Evolutionary conservation across 2,797 vertebrate genomes (phyloP).

Genomic region (Xenentodon cancila): DNA sequence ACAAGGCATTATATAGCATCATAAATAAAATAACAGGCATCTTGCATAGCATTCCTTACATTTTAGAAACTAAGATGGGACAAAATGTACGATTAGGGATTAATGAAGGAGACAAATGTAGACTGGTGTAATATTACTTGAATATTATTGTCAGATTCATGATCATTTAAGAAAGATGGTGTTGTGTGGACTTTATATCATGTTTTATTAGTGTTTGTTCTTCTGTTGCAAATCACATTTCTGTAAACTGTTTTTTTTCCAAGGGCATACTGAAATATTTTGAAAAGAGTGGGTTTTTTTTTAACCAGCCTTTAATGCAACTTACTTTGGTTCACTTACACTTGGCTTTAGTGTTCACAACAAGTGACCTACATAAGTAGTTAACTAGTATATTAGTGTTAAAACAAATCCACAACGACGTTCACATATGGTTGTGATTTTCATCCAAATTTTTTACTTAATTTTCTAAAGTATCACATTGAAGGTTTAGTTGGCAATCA

Average conservation of each 20-base stretch:
- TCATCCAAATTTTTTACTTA: slow-evolving; percentile 2
- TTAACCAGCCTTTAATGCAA: background rate
- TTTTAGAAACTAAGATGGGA: background rate
- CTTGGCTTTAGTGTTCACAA: background rate
- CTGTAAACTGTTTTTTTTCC: background rate
- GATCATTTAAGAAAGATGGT: slow-evolving; percentile 8
- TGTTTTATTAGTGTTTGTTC: background rate
- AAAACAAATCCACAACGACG: background rate
- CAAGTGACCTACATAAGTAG: background rate
- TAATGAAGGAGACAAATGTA: background rate
- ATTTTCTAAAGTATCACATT: slow-evolving; percentile 7
- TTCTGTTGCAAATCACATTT: slow-evolving; percentile 5
- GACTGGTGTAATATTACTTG: slow-evolving; percentile 8
- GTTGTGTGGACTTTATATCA: background rate
- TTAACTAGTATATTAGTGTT: background rate
- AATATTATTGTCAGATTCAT: slow-evolving; percentile 21
- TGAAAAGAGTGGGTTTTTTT: no score
- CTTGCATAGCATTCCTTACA: background rate
- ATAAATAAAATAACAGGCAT: slow-evolving; percentile 9
- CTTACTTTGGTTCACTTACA: slow-evolving; percentile 1
- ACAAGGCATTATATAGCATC: slow-evolving; percentile 17
- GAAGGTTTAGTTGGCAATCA: no score
- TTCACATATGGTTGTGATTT: background rate
- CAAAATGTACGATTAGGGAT: slow-evolving; percentile 1
- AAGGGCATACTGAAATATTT: background rate